Evolutionary conservation across 2,888 invertebrate species (phyloP).

Genomic region (Aporophyla nigra): DNA sequence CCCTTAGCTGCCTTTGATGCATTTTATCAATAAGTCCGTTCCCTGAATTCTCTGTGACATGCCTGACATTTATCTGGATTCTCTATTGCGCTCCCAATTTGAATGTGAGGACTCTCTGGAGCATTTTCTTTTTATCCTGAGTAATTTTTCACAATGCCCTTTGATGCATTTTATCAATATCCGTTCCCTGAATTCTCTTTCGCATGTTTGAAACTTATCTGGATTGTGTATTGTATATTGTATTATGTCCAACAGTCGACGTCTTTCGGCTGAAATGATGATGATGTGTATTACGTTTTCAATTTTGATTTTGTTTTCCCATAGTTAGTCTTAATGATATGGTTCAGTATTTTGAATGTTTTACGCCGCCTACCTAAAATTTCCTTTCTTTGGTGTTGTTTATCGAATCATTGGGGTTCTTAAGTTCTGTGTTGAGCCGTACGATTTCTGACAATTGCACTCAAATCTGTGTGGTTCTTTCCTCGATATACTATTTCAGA

Average conservation of each 20-base stretch:
- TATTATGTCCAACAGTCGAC: too few relatives aligned
- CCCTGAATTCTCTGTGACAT: background rate
- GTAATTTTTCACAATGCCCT: too few relatives aligned
- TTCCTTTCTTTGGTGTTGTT: background rate
- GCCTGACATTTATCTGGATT: background rate
- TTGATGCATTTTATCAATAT: background rate
- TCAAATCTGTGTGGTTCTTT: background rate
- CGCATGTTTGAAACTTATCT: background rate
- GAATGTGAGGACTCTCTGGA: background rate
- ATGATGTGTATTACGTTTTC: background rate
- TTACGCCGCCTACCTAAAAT: background rate
- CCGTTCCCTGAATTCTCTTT: background rate
- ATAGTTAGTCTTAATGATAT: too few relatives aligned
- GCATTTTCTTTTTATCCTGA: background rate
- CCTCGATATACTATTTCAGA: background rate
- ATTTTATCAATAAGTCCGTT: background rate
- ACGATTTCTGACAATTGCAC: background rate
- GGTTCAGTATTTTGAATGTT: background rate
- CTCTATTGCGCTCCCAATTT: background rate
- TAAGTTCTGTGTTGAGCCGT: background rate
- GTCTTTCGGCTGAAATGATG: too few relatives aligned
- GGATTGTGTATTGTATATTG: too few relatives aligned
- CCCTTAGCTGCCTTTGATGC: background rate
- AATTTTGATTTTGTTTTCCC: background rate
- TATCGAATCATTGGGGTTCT: background rate